Percentiles rank a stretch among this genome's conserved stretches.
Conservation (phyloP, 2,888 invertebrate species). For the Deilephila elpenor region DNA sequence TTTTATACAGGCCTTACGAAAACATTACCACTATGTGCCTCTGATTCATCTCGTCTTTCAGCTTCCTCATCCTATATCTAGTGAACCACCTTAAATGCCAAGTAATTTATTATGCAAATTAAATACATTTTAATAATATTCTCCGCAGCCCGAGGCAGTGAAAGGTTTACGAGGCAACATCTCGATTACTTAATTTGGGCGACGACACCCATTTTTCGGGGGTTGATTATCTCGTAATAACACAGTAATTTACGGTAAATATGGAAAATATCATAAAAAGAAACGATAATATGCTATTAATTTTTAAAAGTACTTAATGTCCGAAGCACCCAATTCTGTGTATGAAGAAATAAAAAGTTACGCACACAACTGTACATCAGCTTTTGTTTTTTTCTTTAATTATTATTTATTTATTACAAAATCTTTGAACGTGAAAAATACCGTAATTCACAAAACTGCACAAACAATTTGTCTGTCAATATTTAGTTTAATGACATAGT, state of each 20-base stretch:
- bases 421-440: no score
- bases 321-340: no score
- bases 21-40: no score
- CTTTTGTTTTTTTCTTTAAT: no score
- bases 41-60: not conserved
- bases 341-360: no score
- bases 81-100: constrained; percentile 38
- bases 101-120: constrained; percentile 50
- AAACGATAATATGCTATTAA: not conserved
- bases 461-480: no score
- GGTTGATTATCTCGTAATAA: constrained; percentile 38
- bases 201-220: constrained; percentile 36
- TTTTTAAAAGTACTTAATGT: no score
- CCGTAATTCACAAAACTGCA: no score
- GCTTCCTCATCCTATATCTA: not conserved
- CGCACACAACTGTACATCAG: no score
- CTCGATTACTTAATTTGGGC: constrained; percentile 43
- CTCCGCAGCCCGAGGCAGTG: constrained; percentile 40
- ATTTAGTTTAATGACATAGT: no score
- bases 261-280: constrained; percentile 14
- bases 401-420: no score
- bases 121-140: constrained; percentile 36
- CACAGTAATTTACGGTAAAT: constrained; percentile 37
- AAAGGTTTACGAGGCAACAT: constrained; percentile 35
- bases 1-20: no score